These are phyloP conservation scores for Spodoptera frugiperda DNA, from an alignment of 1,140 invertebrate genomes.

Conservation along the genomic window DNA sequence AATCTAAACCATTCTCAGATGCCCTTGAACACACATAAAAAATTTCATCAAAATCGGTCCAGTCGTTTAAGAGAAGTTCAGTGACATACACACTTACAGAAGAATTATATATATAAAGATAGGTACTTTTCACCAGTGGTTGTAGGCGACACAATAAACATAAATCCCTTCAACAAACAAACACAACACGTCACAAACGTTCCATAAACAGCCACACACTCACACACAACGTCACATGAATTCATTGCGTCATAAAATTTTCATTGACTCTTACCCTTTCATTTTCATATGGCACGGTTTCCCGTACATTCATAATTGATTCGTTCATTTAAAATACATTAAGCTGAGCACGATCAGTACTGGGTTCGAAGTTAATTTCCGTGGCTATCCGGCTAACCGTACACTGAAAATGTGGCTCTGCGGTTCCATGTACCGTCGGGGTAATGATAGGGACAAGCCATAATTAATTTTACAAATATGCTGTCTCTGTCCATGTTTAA, in stretches of 20 bases:
- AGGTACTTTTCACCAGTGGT: no score
- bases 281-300: conserved; percentile 55
- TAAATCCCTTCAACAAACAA: no score
- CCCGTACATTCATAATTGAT: conserved; percentile 68
- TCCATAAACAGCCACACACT: conserved; percentile 31
- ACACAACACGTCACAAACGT: no score
- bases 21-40: no score
- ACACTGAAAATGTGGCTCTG: conserved; percentile 50
- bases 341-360: conserved; percentile 61
- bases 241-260: conserved; percentile 58
- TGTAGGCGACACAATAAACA: no score
- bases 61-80: no score
- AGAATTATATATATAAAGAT: no score
- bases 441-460: conserved; percentile 46
- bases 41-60: no score
- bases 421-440: conserved; percentile 45
- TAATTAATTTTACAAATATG: conserved; percentile 42
- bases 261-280: conserved; percentile 56
- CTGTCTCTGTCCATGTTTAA: conserved; percentile 28
- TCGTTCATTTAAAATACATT: conserved; percentile 75
- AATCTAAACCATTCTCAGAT: no score
- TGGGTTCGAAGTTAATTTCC: conserved; percentile 66
- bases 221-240: conserved; percentile 42
- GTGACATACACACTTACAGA: no score
- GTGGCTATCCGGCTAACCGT: conserved; percentile 55